These are phyloP conservation scores for Uria aalge DNA, from an alignment of 2,113 vertebrate genomes.

Conservation along the genomic window DNA sequence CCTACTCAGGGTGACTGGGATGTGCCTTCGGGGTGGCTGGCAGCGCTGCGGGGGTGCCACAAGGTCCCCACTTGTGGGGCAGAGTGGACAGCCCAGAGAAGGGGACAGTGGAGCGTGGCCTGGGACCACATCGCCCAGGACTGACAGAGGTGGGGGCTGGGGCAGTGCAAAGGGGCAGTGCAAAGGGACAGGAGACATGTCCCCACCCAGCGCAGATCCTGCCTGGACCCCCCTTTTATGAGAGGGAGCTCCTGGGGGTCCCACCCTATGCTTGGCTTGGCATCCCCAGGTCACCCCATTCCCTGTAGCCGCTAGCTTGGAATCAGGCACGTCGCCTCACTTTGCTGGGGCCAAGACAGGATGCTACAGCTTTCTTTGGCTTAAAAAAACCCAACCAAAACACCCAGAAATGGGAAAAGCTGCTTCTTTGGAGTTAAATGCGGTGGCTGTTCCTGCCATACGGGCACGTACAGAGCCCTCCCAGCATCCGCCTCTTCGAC, in stretches of 20 bases:
- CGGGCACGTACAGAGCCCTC: not conserved
- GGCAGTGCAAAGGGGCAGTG: not conserved
- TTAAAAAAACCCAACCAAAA: not conserved
- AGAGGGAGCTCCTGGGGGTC: not conserved
- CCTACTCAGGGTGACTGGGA: not conserved
- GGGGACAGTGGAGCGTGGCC: not conserved
- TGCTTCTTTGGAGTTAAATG: not conserved
- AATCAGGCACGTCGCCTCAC: not conserved
- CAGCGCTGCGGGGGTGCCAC: not conserved
- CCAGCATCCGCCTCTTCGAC: not conserved
- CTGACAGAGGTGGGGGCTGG: not conserved
- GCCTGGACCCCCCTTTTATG: not conserved
- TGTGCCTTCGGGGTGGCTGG: not conserved
- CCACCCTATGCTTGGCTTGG: accelerated
- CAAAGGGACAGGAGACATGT: not conserved
- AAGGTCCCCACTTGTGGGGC: not conserved
- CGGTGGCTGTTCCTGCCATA: not conserved
- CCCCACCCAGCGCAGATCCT: not conserved
- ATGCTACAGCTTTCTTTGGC: not conserved
- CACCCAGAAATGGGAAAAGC: not conserved
- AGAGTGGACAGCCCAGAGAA: not conserved
- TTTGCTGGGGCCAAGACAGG: not conserved
- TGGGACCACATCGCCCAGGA: not conserved
- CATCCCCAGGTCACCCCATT: not conserved
- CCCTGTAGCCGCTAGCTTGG: not conserved